Evolutionary conservation across 2,888 invertebrate genomes (phyloP).

Genomic region (Pantelozetes paolii): DNA sequence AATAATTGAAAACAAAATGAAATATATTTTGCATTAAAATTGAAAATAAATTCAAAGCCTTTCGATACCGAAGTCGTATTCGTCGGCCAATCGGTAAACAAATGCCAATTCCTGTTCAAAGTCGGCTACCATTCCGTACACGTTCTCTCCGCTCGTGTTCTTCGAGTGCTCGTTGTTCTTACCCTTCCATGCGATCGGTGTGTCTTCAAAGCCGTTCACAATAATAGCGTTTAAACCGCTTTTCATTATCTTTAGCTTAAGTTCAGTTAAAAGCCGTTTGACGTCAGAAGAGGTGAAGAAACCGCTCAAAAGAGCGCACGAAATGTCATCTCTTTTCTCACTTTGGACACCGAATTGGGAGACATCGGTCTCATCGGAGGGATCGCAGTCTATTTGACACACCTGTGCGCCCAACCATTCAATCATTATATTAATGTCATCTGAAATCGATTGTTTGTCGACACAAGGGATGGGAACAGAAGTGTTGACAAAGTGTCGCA

Average conservation of each 20-base stretch:
- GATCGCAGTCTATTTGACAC: slow-evolving; percentile 23
- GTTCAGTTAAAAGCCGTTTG: not conserved
- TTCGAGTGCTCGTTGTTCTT: slow-evolving; percentile 42
- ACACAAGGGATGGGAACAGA: not conserved
- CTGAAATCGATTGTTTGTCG: not conserved
- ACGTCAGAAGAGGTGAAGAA: slow-evolving; percentile 40
- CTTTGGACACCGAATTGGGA: not conserved
- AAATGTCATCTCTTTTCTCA: not conserved
- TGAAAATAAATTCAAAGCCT: slow-evolving; percentile 35
- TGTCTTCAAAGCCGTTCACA: slow-evolving; percentile 42
- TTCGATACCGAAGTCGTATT: slow-evolving; percentile 43
- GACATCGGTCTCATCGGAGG: not conserved
- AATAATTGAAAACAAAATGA: too few species aligned
- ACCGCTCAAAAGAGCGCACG: slow-evolving; percentile 29
- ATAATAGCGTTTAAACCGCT: slow-evolving; percentile 25
- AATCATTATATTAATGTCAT: slow-evolving; percentile 23
- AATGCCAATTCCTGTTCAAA: not conserved
- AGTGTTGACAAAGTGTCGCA: not conserved
- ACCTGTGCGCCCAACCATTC: slow-evolving; percentile 42
- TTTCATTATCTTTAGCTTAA: slow-evolving; percentile 3
- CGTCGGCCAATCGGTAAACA: slow-evolving; percentile 40
- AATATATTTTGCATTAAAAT: not conserved
- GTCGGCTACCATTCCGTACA: slow-evolving; percentile 27
- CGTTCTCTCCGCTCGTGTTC: slow-evolving; percentile 41
- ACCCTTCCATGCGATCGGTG: slow-evolving; percentile 39